Base-by-base conservation (phyloP, 2,113 vertebrate species). In the Columbina picui region DNA sequence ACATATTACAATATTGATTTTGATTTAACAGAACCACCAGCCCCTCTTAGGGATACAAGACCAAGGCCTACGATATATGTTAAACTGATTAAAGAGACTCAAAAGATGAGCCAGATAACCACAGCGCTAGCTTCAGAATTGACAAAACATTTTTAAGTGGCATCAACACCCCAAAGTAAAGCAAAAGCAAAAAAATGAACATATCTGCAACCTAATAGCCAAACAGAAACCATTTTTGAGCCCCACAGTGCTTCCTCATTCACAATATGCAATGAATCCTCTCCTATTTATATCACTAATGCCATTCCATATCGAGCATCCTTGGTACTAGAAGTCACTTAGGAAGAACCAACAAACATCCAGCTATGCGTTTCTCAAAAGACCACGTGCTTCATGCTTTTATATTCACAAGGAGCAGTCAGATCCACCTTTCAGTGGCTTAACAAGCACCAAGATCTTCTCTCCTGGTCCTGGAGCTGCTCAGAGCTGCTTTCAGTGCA, bases 401-500 rank as follows among this genome's bases (percentile, higher is more conserved):
- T 22, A 26, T 19, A 49, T 34, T 57, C 19, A 5, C 1, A 3
- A 73, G 55, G 17, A 78, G 15, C 63, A 50, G 50, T 47, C 82
- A 91, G 70, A 73, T 53, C 20, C 38, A 38, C 45, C 55, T 57
- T 45, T 63, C 81, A 74, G 61, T 5, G 77, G 59, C 50, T 63
- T 67, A 53, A 80, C 34, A 75, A 87, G 70, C 43, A 30, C 53
- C 87, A 5, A 50, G 53, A 55, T 69, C 36, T 29, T 68, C 89
- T 83, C 84, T 30, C 43, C 56, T 45, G 36, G n/a, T 59, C 65
- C 67, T 53, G 85, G 0, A 76, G 70, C 78, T 79, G 41, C 56
- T 87, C 84, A 47, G 30, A 45, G 75, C 25, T 76, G 50, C 74
- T 85, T 89, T 73, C 74, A 69, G 50, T 49, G 8, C 84, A 61